Conservation (phyloP, 2,888 invertebrate species). For the Dynastes maya region DNA sequence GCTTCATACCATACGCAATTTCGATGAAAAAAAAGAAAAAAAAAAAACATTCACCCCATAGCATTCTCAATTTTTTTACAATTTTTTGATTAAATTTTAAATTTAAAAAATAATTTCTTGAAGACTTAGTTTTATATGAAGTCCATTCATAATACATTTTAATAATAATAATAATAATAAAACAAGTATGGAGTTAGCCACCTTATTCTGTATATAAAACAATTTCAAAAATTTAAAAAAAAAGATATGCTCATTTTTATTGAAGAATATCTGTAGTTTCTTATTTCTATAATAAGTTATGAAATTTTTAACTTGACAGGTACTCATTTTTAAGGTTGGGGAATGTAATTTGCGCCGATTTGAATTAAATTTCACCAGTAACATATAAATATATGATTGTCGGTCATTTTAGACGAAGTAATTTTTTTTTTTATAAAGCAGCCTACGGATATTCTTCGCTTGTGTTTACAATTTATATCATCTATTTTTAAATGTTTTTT, state of each 20-base stretch:
- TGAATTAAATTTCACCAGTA: neutral
- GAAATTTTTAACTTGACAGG: neutral
- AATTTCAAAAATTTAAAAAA: too few species aligned
- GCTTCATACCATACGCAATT: too few species aligned
- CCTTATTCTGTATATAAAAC: too few species aligned
- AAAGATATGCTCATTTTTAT: neutral
- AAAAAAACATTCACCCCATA: too few species aligned
- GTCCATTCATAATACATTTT: too few species aligned
- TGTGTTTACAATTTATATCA: neutral
- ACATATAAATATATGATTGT: constrained; percentile 22
- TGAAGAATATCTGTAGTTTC: constrained; percentile 33
- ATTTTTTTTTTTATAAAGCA: neutral
- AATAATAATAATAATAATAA: too few species aligned
- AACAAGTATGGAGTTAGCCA: too few species aligned
- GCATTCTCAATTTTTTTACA: too few species aligned
- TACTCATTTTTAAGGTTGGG: neutral
- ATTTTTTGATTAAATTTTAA: too few species aligned
- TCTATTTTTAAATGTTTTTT: neutral
- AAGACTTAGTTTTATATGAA: too few species aligned
- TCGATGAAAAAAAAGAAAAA: too few species aligned
- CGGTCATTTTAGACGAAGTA: constrained; percentile 21
- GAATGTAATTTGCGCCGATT: neutral
- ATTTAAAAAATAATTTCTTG: too few species aligned
- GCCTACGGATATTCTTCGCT: constrained; percentile 20
- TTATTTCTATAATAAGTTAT: neutral